These are phyloP conservation scores for Bagarius yarrelli DNA, from an alignment of 2,113 vertebrate genomes.

Conservation along the genomic window DNA sequence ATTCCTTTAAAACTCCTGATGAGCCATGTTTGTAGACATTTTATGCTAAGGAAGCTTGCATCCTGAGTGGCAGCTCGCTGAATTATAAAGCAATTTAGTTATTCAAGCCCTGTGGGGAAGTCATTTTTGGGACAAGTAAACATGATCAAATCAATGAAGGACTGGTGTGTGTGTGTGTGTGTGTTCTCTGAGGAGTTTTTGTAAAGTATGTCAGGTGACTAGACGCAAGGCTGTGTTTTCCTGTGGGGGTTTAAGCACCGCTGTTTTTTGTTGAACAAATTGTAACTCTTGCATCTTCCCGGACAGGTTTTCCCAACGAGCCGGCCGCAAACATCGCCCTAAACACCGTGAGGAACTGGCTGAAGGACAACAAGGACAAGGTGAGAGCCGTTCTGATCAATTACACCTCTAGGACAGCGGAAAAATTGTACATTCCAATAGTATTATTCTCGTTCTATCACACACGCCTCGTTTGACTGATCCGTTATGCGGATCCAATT, in stretches of 20 bases:
- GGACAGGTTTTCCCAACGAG: constrained; percentile 92
- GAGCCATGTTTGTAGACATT: constrained; percentile 40
- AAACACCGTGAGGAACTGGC: constrained; percentile 84
- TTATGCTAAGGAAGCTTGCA: constrained; percentile 7
- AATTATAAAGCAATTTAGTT: constrained; percentile 34
- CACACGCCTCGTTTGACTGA: constrained; percentile 52
- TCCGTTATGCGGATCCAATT: constrained; percentile 66
- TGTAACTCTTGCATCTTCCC: constrained; percentile 46
- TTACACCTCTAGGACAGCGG: background rate
- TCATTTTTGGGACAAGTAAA: constrained; percentile 36
- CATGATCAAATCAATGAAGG: constrained; percentile 29
- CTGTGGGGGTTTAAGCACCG: constrained; percentile 48
- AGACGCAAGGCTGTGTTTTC: constrained; percentile 10
- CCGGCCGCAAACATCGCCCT: constrained; percentile 90
- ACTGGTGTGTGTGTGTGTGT: constrained; percentile 20
- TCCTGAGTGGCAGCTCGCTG: constrained; percentile 13
- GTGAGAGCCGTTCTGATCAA: constrained; percentile 60
- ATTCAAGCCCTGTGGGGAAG: background rate
- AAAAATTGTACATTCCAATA: background rate
- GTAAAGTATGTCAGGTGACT: constrained; percentile 22
- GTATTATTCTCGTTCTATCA: background rate
- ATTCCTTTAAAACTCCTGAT: constrained; percentile 52
- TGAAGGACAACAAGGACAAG: constrained; percentile 83
- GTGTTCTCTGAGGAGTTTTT: background rate
- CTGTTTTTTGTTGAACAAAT: constrained; percentile 1